phyloP scores from a whole-genome alignment of 2,888 invertebrate genomes.

The Bibio marci region DNA sequence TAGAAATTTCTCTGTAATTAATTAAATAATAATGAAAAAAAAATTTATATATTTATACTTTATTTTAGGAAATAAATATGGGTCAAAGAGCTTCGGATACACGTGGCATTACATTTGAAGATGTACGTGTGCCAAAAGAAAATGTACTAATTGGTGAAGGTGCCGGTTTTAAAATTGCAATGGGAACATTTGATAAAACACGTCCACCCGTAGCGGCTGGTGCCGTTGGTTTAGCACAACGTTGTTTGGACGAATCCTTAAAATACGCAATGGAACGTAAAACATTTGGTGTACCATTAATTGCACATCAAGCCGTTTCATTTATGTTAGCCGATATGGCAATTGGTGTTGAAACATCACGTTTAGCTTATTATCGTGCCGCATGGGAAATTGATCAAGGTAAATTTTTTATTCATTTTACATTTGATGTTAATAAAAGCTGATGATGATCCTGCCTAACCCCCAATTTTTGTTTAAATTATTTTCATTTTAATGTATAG shows the following conservation, averaged over 20 bases:
- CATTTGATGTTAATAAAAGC: no score
- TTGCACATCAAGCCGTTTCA: constrained; percentile 73
- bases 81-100: constrained; percentile 94
- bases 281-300: constrained; percentile 76
- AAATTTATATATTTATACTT: no score
- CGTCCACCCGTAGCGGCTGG: constrained; percentile 83
- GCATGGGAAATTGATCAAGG: constrained; percentile 87
- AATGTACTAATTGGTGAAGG: constrained; percentile 84
- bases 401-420: constrained; percentile 15
- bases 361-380: constrained; percentile 69
- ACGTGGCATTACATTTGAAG: constrained; percentile 89
- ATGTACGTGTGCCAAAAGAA: constrained; percentile 86
- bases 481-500: constrained; percentile 16
- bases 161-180: constrained; percentile 90
- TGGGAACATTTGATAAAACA: constrained; percentile 92
- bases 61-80: constrained; percentile 80
- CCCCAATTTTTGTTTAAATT: no score
- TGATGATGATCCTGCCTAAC: no score
- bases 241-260: constrained; percentile 82
- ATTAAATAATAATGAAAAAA: no score
- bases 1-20: no score
- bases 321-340: constrained; percentile 96
- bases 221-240: constrained; percentile 77
- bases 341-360: constrained; percentile 70
- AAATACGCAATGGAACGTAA: constrained; percentile 87